Evolutionary conservation across 1,140 invertebrate genomes (phyloP), one percentile per base, ranked within the genome.

Genomic region (Vanessa tameamea): DNA sequence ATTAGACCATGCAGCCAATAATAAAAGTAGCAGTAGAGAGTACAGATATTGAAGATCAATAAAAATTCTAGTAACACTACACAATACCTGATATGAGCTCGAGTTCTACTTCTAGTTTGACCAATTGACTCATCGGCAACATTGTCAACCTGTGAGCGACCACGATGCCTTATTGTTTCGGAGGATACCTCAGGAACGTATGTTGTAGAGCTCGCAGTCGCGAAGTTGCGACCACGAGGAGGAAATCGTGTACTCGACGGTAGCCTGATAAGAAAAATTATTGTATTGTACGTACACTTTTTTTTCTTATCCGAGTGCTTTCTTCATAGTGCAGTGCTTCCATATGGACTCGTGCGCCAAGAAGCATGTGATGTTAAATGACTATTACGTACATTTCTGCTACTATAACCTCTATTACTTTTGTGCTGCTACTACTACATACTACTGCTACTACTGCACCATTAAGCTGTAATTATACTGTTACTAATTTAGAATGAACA

Each of bases 241-340:
- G 96, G 96, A 85, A 97, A 97, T 78, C 96, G 95, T 14, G 96
- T 97, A 80, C 96, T 96, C 12, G 95, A 94, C 6, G 96, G 96
- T 67, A 97, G 88, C 78, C 96, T 95, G 93, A 63, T 78, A 82
- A 72, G 75, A 75, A 84, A 79, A 76, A 73, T 69, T 57, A 69
- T 68, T 72, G 50, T 75, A 75, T 77, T 81, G 71, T 79, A 82
- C 74, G 80, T 78, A 82, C 76, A 78, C 72, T 79, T 82, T 55
- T 67, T 72, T 75, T 73, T 48, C 16, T 70, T 72, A 72, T 71
- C 65, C 66, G 72, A 69, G 73, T 64, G 55, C 76, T 72, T 66
- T 73, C 66, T 63, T 75, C 75, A 72, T 73, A 71, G 75, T 71
- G 67, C 75, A 79, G 78, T 64, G 72, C 71, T 69, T 78, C 72